phyloP scores from a whole-genome alignment of 2,113 vertebrate genomes.

The Xyrauchen texanus region DNA sequence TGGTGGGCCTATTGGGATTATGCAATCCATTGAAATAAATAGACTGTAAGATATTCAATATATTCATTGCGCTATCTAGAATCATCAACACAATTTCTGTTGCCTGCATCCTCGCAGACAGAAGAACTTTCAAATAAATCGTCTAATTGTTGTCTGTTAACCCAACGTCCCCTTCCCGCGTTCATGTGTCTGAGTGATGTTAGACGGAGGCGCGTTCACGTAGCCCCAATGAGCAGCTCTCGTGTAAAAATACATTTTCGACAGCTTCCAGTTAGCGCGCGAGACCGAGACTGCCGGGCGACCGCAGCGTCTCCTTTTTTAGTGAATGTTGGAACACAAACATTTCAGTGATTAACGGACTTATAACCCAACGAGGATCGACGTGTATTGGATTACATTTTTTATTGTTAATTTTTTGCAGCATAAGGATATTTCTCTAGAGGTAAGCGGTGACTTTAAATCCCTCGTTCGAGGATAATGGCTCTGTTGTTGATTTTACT shows the following conservation, averaged over 20 bases:
- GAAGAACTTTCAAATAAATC: no score
- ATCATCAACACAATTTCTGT: no score
- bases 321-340: constrained; percentile 60
- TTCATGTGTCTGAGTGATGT: not conserved
- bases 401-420: not conserved
- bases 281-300: constrained; percentile 66
- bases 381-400: constrained; percentile 3
- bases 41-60: no score
- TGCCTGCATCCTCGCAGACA: no score
- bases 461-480: constrained; percentile 5
- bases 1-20: no score
- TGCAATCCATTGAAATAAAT: no score
- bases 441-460: constrained; percentile 62
- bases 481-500: constrained; percentile 16
- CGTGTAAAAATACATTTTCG: constrained; percentile 62
- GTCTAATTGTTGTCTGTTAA: not conserved
- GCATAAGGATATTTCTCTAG: constrained; percentile 62
- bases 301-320: constrained; percentile 61
- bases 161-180: not conserved
- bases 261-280: constrained; percentile 64
- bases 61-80: no score
- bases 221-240: constrained; percentile 57
- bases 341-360: constrained; percentile 58
- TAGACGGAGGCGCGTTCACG: not conserved
- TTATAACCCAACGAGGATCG: constrained; percentile 35